Evolutionary conservation across 2,113 vertebrate species (phyloP), one percentile per base, ranked within the genome.

Genomic region (Proteles cristata): DNA sequence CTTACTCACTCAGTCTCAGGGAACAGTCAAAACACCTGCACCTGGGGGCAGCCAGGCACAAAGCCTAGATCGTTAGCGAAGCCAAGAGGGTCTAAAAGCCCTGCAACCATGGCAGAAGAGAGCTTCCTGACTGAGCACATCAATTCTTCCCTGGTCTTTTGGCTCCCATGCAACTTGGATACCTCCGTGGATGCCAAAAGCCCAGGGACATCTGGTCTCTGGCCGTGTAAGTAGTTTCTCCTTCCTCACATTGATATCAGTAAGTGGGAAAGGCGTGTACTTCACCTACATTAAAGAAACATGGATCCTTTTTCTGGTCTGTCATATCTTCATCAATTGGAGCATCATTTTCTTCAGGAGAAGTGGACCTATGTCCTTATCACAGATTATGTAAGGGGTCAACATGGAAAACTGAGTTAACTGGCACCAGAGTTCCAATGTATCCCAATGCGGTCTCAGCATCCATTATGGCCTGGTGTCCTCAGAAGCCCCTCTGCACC

Each of bases 271-370:
- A 68, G 28, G 35, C 8, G 4, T 7, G 3, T 3, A 7, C 26
- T 35, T 65, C 26, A 76, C n/a, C 33, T 4, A 25, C 10, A 26
- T 2, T 16, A 39, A 39, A 86, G 55, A 55, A 53, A n/a, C 16
- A 2, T 21, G 15, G 21, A 3, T 35, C 7, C 76, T 84, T 39
- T 43, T 14, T 35, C 15, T 45, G 26, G 17, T 55, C 58, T 45
- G 11, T 14, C 0, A 0, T 23, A 12, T 15, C 12, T 88, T 28
- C 17, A 1, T 15, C 14, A 4, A 1, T 0, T 26, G 5, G 0
- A 61, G 65, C 26, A 17, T 11, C 9, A 5, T 16, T 3, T 48
- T 65, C 48, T 50, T 63, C 23, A 43, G 55, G 16, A 79, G 48
- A 23, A 16, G 17, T 23, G 53, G 66, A 35, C 43, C n/a, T 39